Percentiles rank a stretch among this genome's conserved stretches.
phyloP scores from a whole-genome alignment of 2,888 invertebrate species.

The Cordilura impudica region DNA sequence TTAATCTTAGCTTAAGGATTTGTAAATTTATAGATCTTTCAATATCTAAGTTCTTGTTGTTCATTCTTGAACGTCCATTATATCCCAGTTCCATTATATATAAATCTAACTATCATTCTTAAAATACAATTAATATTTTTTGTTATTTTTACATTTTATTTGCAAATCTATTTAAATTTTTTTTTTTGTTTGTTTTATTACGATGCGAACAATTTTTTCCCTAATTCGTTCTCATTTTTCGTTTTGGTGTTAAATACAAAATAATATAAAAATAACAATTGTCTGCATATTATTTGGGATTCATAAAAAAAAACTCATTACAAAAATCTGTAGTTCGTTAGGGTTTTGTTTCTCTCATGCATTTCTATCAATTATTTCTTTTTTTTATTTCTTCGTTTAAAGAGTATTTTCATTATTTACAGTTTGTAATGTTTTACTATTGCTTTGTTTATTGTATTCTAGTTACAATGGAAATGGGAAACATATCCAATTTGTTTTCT shows the following conservation, averaged over 20 bases:
- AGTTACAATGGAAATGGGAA: constrained; percentile 78
- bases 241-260: constrained; percentile 5
- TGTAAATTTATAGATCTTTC: too few relatives aligned
- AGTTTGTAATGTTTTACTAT: constrained; percentile 36
- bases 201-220: constrained; percentile 4
- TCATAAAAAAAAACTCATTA: constrained; percentile 24
- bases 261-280: constrained; percentile 20
- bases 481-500: constrained; percentile 78
- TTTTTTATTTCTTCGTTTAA: constrained; percentile 5
- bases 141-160: not conserved
- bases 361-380: constrained; percentile 19
- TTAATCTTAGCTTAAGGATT: too few relatives aligned
- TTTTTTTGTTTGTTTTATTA: not conserved
- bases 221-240: not conserved
- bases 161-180: not conserved
- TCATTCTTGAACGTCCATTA: too few relatives aligned
- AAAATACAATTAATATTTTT: too few relatives aligned
- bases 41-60: too few relatives aligned
- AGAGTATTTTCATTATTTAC: constrained; percentile 50
- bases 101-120: too few relatives aligned
- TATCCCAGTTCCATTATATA: too few relatives aligned
- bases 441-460: constrained; percentile 26
- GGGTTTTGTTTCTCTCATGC: constrained; percentile 1
- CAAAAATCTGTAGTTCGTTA: constrained; percentile 18
- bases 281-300: constrained; percentile 46